Evolutionary conservation across 1,140 invertebrate genomes (phyloP), one percentile per base, ranked within the genome.

Genomic region (Ylistrum balloti): DNA sequence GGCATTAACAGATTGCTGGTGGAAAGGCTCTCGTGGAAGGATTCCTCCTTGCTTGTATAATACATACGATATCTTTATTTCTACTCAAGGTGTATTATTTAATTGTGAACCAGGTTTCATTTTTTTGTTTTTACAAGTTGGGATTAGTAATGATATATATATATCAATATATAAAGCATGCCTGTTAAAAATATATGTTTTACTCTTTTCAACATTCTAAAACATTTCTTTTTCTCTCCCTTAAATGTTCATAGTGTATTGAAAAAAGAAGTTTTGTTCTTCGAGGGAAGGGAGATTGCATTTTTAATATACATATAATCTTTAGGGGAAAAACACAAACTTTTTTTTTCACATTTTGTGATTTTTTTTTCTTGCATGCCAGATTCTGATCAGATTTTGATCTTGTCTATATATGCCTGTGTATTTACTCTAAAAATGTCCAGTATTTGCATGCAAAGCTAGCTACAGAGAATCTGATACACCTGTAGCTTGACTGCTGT

Each of bases 361-460:
- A 7, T 38, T 38, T 11, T 56, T 22, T 74, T 7, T 74, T n/a
- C 56, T 74, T 74, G 56, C 56, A 74, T 74, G 56, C 56, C 2
- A 38, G 11, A 28, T 74, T 74, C 56, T 74, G 0, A 5, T 74
- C 13, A 17, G 28, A 74, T 28, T 17, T n/a, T 74, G 56, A 74
- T 28, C 7, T 28, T 28, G 28, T 74, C 3, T 56, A 17, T 56
- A 56, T 56, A 22, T 56, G n/a, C n/a, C n/a, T n/a, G n/a, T n/a
- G 56, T 74, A 74, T 74, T 11, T 56, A 20, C 13, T 56, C 22
- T 74, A 7, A 28, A 28, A 9, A 22, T 74, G n/a, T 74, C n/a
- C 22, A n/a, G 56, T 74, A 74, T 74, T 87, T 87, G 33, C 86
- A 33, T 87, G 33, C 33, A n/a, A 87, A 87, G 9, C 38, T 87